phyloP scores from a whole-genome alignment of 92 coral and sea anemone genomes.

The Epizoanthus rinbou region DNA sequence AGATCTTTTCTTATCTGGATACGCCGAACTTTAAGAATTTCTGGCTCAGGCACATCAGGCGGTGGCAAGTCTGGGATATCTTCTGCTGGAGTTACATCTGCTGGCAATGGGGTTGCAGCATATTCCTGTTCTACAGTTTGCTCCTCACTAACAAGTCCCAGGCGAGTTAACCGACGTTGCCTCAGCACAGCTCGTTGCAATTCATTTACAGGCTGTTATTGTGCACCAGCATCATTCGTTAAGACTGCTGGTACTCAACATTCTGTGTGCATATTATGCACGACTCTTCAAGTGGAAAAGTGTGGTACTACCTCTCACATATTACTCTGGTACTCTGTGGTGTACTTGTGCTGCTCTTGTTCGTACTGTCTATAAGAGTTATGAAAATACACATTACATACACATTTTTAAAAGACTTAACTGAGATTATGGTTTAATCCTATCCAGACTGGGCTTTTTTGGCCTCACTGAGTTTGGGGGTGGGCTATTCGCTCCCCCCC shows the following conservation, averaged over 20 bases:
- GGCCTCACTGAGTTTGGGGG: no score
- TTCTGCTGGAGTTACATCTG: background rate
- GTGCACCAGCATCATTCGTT: slow-evolving; percentile 16
- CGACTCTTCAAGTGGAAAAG: slow-evolving; percentile 42
- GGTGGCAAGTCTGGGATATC: slow-evolving; percentile 6
- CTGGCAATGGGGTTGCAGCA: background rate
- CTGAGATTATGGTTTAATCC: background rate
- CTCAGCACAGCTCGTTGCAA: slow-evolving; percentile 19
- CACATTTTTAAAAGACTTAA: background rate
- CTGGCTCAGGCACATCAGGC: slow-evolving; percentile 26
- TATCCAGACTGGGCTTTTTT: no score
- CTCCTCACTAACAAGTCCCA: slow-evolving; percentile 11
- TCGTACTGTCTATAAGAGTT: background rate
- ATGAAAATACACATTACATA: slow-evolving; percentile 7
- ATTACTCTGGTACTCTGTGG: slow-evolving; percentile 27
- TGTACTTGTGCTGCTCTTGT: slow-evolving; percentile 15
- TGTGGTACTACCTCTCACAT: slow-evolving; percentile 41
- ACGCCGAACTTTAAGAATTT: slow-evolving; percentile 30
- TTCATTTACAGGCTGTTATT: slow-evolving; percentile 20
- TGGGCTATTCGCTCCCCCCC: no score
- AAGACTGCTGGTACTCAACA: slow-evolving; percentile 43
- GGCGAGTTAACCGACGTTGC: slow-evolving; percentile 24
- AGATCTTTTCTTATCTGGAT: slow-evolving; percentile 30
- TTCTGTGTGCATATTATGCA: slow-evolving; percentile 46
- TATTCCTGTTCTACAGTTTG: slow-evolving; percentile 16